Conservation (phyloP, 2,797 vertebrate species). For the Euthynnus affinis region DNA sequence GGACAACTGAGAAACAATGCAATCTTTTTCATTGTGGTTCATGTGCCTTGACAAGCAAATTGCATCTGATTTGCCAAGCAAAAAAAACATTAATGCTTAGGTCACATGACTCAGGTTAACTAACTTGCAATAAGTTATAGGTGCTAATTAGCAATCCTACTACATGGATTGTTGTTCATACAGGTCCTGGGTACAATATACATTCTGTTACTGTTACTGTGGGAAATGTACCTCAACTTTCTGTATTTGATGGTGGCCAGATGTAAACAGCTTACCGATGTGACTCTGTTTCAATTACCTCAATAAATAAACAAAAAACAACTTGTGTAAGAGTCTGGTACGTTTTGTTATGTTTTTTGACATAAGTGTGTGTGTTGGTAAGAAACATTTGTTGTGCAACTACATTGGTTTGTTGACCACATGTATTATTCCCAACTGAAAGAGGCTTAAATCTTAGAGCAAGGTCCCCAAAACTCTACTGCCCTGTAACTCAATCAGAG, state of each 20-base stretch:
- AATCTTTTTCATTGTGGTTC: neutral
- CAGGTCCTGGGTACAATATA: neutral
- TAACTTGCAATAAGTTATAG: neutral
- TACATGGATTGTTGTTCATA: neutral
- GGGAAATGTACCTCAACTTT: neutral
- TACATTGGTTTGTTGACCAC: too few species aligned
- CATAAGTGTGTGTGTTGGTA: neutral
- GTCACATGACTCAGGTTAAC: neutral
- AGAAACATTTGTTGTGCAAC: neutral
- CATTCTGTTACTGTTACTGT: neutral
- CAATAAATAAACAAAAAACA: slow-evolving; percentile 5
- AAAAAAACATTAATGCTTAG: neutral
- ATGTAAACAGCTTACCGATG: neutral
- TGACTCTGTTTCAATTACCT: neutral
- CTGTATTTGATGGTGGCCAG: neutral
- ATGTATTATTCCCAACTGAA: too few species aligned
- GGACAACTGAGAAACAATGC: neutral
- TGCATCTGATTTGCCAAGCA: neutral
- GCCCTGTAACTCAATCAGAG: too few species aligned
- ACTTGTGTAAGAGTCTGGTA: neutral
- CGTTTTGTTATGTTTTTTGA: neutral
- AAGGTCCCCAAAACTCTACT: too few species aligned
- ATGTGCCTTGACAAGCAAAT: too few species aligned
- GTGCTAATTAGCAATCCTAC: neutral
- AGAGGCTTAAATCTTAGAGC: too few species aligned